Percentiles rank a stretch among this genome's conserved stretches.
Conservation (phyloP, 2,888 invertebrate genomes). For the Linnaemya tessellans region DNA sequence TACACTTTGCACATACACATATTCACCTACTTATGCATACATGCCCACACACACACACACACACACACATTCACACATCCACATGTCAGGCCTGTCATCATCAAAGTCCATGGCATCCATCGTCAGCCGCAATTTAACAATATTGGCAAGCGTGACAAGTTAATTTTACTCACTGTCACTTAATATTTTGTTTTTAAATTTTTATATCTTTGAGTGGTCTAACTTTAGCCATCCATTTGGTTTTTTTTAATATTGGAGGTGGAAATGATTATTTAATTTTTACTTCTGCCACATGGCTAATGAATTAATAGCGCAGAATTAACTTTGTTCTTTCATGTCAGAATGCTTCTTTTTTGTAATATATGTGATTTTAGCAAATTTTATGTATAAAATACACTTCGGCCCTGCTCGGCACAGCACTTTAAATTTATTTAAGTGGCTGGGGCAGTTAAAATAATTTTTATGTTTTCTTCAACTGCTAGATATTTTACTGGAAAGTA, state of each 20-base stretch:
- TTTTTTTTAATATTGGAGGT: neutral
- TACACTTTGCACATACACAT: neutral
- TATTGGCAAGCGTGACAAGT: conserved; percentile 52
- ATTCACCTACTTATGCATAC: neutral
- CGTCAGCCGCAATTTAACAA: conserved; percentile 34
- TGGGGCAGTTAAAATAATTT: too few species aligned
- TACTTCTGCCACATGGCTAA: too few species aligned
- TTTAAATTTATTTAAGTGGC: too few species aligned
- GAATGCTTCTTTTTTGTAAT: too few species aligned
- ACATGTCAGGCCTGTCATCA: conserved; percentile 50
- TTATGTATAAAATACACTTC: too few species aligned
- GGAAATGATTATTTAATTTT: too few species aligned
- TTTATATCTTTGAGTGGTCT: neutral
- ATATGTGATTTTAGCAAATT: too few species aligned
- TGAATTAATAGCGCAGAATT: too few species aligned
- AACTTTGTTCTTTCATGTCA: too few species aligned
- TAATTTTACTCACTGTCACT: conserved; percentile 64
- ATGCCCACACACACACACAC: neutral
- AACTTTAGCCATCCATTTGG: neutral
- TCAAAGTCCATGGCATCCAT: conserved; percentile 16
- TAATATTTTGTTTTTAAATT: conserved; percentile 8
- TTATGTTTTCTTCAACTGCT: too few species aligned
- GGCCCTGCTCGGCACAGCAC: too few species aligned
- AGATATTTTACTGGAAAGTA: too few species aligned
- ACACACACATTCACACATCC: neutral